Evolutionary conservation across 2,797 vertebrate genomes (phyloP), one percentile per base, ranked within the genome.

Genomic region (Cyprinodon diabolis): DNA sequence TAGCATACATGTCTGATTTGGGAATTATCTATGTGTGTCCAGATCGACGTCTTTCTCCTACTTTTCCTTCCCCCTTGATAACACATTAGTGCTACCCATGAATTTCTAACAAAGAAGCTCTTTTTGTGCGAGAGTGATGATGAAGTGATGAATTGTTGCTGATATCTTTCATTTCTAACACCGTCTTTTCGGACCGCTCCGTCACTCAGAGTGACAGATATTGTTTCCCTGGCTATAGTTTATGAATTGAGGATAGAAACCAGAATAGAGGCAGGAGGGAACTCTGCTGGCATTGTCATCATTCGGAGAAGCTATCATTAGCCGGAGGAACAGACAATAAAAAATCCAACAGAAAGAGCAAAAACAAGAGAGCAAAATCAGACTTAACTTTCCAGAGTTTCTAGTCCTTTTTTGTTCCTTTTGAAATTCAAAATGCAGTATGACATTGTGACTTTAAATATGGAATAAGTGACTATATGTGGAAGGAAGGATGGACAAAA

Each of bases 131-230:
- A 68, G 76, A 23, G 14, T 5, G 23, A 52, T 56, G 78, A 84
- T 83, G 68, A 79, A 84, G 85, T 52, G 73, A 87, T 30, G 79
- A 87, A 82, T 77, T 88, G 90, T 76, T 72, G 76, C 81, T 65
- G 76, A 68, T 91, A 92, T 87, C 87, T 90, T 87, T 88, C 83
- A 83, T 84, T 86, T 69, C 60, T 71, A 80, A 81, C 48, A n/a
- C 49, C 58, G 82, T 54, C 77, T 86, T 81, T 86, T 78, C 87
- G 84, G 84, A 69, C 74, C 58, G 79, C n/a, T 23, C 85, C 74
- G 90, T 84, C 92, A 87, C 78, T 90, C 87, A 87, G 0, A 21
- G 72, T 91, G 92, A 90, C 91, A 92, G 84, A 90, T 89, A 93
- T 92, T 92, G 87, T 91, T 86, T 85, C 57, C 74, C 9, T 48